Base-by-base conservation (phyloP, 2,797 vertebrate species). In the Phataginus tricuspis region DNA sequence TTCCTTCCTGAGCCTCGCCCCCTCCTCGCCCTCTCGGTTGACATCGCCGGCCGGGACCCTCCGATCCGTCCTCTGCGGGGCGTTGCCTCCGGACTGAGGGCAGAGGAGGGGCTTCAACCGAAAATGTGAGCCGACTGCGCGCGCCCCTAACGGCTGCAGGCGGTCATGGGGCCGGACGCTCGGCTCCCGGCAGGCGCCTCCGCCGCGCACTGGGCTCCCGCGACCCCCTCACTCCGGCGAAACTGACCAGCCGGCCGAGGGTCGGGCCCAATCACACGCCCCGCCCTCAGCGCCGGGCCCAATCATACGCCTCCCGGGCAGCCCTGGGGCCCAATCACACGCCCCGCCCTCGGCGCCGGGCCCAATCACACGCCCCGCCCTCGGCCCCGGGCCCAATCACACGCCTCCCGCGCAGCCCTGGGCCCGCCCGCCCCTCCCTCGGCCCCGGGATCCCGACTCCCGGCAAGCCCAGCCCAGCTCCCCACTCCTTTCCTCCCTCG, bases 151-250 rank as follows among this genome's bases (percentile, higher is more conserved):
- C 99, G 99, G 98, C 96, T 98, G 98, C 99, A 99, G 99, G 98
- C 99, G 98, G 98, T 98, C 99, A 99, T 99, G 99, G 99, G 99
- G 99, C 98, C 98, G 99, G 99, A 98, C 99, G 94, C 98, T 98
- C 87, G 98, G 98, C 98, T 96, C 98, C 86, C 98, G 97, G 98
- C 98, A 98, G 98, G 99, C 99, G 98, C 98, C 96, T 93, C 88
- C 94, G 14, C 96, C 98, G 86, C 93, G 96, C 97, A 39, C 93
- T 53, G 78, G 97, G 98, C 98, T 39, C 72, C 64, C 45, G 98
- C 97, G 98, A 99, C 98, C 97, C 72, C 75, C 88, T 49, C 3
- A 12, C 61, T 97, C 98, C 97, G 98, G 98, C 37, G 96, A 97
- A 98, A 99, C 98, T 98, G 99, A 99, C 99, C 99, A 97, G 98